A percentile compares a stretch with the other conserved stretches of the same genome.
These are phyloP conservation scores for Drosophila anomalata DNA, from an alignment of 2,888 invertebrate species.

Conservation along the genomic window DNA sequence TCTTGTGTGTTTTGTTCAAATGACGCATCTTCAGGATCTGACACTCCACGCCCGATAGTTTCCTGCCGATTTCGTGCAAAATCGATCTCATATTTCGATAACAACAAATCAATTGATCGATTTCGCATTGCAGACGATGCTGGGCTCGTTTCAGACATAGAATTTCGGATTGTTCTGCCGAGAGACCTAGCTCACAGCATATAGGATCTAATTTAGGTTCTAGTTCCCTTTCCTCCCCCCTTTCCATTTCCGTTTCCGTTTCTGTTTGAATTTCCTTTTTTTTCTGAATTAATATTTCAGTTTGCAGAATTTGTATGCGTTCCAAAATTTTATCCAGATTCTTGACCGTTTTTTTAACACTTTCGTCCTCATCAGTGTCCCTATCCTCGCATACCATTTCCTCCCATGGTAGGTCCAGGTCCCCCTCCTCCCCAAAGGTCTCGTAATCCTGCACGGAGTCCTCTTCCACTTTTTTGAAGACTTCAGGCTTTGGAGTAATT, in stretches of 20 bases:
- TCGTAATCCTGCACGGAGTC: too few species aligned
- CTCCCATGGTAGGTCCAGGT: too few species aligned
- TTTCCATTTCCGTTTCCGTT: neutral
- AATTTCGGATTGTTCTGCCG: slow-evolving; percentile 7
- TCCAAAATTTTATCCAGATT: too few species aligned
- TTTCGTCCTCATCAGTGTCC: too few species aligned
- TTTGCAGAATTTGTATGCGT: too few species aligned
- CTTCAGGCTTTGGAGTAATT: too few species aligned
- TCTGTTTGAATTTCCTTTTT: too few species aligned
- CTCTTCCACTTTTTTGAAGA: too few species aligned
- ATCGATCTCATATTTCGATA: slow-evolving; percentile 14
- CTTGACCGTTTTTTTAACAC: too few species aligned
- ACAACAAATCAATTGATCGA: slow-evolving; percentile 39
- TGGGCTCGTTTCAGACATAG: slow-evolving; percentile 37
- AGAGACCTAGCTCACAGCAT: neutral
- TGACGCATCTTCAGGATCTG: slow-evolving; percentile 1
- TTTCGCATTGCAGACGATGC: slow-evolving; percentile 36
- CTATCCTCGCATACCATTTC: too few species aligned
- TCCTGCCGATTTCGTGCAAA: neutral
- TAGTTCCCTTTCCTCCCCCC: neutral
- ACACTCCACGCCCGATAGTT: slow-evolving; percentile 12
- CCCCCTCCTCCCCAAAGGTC: too few species aligned
- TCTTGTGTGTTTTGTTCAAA: neutral
- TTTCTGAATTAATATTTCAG: too few species aligned
- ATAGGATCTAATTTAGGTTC: neutral